A percentile compares a stretch with the other conserved stretches of the same genome.
Conservation (phyloP, 1,140 invertebrate genomes). For the Bombus breviceps region DNA sequence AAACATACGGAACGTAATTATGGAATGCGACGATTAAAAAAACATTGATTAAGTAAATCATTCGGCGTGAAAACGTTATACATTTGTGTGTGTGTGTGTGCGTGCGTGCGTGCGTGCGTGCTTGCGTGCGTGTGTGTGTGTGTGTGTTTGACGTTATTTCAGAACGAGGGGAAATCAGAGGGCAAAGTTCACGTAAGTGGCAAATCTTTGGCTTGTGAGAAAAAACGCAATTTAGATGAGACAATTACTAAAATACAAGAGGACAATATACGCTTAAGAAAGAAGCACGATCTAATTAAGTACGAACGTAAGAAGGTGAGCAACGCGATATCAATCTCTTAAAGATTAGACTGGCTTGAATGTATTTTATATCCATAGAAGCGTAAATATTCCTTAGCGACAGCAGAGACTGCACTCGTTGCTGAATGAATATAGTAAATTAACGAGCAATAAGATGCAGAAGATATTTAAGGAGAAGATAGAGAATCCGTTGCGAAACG, state of each 20-base stretch:
- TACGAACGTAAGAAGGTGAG: conserved; percentile 85
- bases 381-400: conserved; percentile 67
- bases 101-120: too few relatives aligned
- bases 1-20: conserved; percentile 83
- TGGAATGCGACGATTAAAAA: background rate
- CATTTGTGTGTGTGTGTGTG: too few relatives aligned
- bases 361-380: background rate
- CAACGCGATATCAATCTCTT: conserved; percentile 5
- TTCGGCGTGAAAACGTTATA: background rate
- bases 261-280: conserved; percentile 89
- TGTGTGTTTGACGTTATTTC: conserved; percentile 25
- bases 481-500: conserved; percentile 76
- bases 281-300: conserved; percentile 88
- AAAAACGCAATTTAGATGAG: conserved; percentile 82
- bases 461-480: conserved; percentile 76
- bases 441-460: conserved; percentile 79
- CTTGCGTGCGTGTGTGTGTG: too few relatives aligned
- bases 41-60: background rate
- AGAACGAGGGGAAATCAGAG: conserved; percentile 79
- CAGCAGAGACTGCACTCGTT: conserved; percentile 83
- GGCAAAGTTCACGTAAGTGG: conserved; percentile 70
- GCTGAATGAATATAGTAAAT: conserved; percentile 85
- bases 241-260: conserved; percentile 86
- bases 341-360: conserved; percentile 10
- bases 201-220: conserved; percentile 72